A percentile compares a stretch with the other conserved stretches of the same genome.
Conservation (phyloP, 2,888 invertebrate genomes). For the Cataglyphis livida region DNA sequence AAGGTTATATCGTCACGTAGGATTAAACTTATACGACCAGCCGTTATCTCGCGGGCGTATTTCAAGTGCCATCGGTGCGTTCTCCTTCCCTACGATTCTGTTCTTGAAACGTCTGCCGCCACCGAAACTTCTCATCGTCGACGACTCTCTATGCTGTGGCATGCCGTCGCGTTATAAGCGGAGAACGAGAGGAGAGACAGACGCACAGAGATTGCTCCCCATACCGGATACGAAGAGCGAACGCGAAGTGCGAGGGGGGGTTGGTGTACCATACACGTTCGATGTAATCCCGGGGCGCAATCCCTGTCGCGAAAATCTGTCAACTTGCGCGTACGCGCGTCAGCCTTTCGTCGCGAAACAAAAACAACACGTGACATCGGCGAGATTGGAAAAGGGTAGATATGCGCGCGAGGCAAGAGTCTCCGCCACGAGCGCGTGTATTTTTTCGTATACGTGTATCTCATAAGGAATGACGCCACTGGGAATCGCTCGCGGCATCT, state of each 20-base stretch:
- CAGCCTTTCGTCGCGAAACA: conserved; percentile 42
- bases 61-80: conserved; percentile 63
- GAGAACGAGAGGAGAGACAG: not conserved
- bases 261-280: conserved; percentile 35
- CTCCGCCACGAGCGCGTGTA: not conserved
- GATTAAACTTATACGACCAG: conserved; percentile 73
- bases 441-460: conserved; percentile 28
- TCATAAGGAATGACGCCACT: conserved; percentile 32
- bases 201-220: conserved; percentile 56
- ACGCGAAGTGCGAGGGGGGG: conserved; percentile 45
- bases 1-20: conserved; percentile 66
- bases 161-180: conserved; percentile 49
- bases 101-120: conserved; percentile 55
- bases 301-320: conserved; percentile 48
- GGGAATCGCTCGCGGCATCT: conserved; percentile 1
- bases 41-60: conserved; percentile 70
- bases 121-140: conserved; percentile 65
- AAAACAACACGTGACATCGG: conserved; percentile 29
- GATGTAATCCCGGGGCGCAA: conserved; percentile 59
- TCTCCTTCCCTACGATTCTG: conserved; percentile 39
- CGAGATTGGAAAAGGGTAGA: conserved; percentile 51
- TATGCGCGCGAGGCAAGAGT: not conserved
- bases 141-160: conserved; percentile 50
- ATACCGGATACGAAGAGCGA: conserved; percentile 45
- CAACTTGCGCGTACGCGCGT: conserved; percentile 30